Conservation (phyloP, 2,113 vertebrate species). For the Pseudorectes ferrugineus region DNA sequence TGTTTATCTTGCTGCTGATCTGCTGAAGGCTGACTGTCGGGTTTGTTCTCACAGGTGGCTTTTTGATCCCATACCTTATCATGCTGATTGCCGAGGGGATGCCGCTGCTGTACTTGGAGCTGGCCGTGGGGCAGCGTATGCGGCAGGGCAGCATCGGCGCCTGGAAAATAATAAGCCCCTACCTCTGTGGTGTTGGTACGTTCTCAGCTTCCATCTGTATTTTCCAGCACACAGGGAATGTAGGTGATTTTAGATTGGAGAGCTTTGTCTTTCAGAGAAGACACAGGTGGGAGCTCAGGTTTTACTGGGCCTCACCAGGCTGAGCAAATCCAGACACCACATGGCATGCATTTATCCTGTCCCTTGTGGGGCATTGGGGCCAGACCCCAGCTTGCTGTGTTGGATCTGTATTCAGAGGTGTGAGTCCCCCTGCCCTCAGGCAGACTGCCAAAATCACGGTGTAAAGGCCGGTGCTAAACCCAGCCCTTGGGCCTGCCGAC, state of each 20-base stretch:
- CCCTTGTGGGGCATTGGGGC: accelerated
- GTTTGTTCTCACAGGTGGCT: slow-evolving; percentile 77
- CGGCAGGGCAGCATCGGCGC: slow-evolving; percentile 87
- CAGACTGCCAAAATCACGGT: not conserved
- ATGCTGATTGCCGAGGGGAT: slow-evolving; percentile 90
- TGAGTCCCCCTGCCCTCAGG: not conserved
- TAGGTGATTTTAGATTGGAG: not conserved
- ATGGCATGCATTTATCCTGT: not conserved
- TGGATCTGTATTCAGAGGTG: no score
- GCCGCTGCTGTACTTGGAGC: slow-evolving; percentile 88
- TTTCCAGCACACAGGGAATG: not conserved
- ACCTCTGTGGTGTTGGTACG: slow-evolving; percentile 88
- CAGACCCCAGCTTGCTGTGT: not conserved
- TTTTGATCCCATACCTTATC: slow-evolving; percentile 87
- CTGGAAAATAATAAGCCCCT: slow-evolving; percentile 87
- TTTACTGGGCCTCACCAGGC: not conserved
- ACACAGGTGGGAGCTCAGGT: not conserved
- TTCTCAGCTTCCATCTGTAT: not conserved
- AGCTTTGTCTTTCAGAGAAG: not conserved
- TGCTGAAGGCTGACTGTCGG: not conserved
- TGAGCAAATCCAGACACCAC: not conserved
- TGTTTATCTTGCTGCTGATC: not conserved
- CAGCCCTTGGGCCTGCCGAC: not conserved
- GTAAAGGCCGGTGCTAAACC: not conserved
- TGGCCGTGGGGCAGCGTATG: slow-evolving; percentile 92